A percentile compares a stretch with the other conserved stretches of the same genome.
Evolutionary conservation across 2,888 invertebrate genomes (phyloP).

Genomic region (Leucania comma): DNA sequence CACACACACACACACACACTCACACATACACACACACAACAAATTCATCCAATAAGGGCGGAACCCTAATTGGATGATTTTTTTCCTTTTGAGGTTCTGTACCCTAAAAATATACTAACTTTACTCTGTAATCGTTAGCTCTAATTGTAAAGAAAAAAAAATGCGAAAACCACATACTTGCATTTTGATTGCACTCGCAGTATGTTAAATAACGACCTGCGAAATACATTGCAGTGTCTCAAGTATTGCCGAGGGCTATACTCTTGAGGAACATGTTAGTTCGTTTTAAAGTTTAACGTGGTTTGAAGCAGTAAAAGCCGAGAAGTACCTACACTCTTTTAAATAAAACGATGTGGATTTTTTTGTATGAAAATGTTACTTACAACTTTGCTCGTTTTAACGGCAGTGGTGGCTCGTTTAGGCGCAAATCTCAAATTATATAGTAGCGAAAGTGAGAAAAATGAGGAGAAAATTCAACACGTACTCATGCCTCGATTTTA

Average conservation of each 20-base stretch:
- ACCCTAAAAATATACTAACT: not conserved
- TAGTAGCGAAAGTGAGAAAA: slow-evolving; percentile 39
- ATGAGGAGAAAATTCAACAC: slow-evolving; percentile 20
- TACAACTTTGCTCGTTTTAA: slow-evolving; percentile 29
- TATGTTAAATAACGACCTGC: slow-evolving; percentile 30
- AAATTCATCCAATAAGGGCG: no score
- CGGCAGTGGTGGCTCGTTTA: slow-evolving; percentile 23
- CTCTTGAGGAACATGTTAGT: slow-evolving; percentile 49
- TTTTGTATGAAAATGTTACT: slow-evolving; percentile 21
- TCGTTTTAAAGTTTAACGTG: slow-evolving; percentile 54
- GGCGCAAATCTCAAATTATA: slow-evolving; percentile 36
- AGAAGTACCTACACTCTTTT: slow-evolving; percentile 31
- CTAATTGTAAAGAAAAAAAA: slow-evolving; percentile 17
- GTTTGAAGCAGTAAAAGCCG: slow-evolving; percentile 35
- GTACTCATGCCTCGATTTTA: slow-evolving; percentile 29
- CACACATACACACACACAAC: no score
- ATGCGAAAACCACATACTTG: slow-evolving; percentile 4
- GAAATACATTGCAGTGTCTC: slow-evolving; percentile 53
- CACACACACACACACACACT: no score
- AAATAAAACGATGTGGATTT: slow-evolving; percentile 19
- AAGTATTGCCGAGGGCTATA: slow-evolving; percentile 46
- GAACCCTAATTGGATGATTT: no score
- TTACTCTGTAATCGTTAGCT: slow-evolving; percentile 1
- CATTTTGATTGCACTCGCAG: slow-evolving; percentile 29
- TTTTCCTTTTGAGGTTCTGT: no score